Conservation (phyloP, 2,888 invertebrate genomes). For the Dusona sp. region DNA sequence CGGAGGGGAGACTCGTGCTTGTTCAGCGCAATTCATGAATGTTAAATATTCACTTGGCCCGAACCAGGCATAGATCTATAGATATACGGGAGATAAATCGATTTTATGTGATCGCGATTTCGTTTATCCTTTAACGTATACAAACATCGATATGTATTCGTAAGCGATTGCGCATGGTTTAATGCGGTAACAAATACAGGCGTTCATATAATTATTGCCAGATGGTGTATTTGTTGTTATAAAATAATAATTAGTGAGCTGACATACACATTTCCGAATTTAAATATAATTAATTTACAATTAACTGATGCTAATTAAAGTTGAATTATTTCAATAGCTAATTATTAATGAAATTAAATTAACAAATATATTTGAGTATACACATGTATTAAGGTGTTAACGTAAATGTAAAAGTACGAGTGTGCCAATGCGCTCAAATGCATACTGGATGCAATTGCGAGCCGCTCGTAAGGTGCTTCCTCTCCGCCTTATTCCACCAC, state of each 20-base stretch:
- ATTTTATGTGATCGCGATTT: conserved; percentile 19
- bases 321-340: neutral
- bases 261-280: neutral
- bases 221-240: neutral
- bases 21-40: conserved; percentile 55
- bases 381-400: conserved; percentile 28
- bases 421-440: conserved; percentile 38
- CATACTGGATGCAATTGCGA: conserved; percentile 5
- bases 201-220: neutral
- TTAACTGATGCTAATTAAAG: neutral
- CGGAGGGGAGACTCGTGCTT: conserved; percentile 20
- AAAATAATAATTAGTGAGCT: neutral
- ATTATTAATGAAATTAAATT: neutral
- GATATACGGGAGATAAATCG: conserved; percentile 11
- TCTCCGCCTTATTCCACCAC: conserved; percentile 41
- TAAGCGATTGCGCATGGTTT: neutral
- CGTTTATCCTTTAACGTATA: neutral
- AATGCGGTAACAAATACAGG: neutral
- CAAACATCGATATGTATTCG: neutral
- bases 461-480: conserved; percentile 52
- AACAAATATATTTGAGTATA: neutral
- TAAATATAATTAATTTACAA: neutral
- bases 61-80: conserved; percentile 28
- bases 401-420: conserved; percentile 48
- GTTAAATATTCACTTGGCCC: conserved; percentile 53